phyloP scores from a whole-genome alignment of 2,797 vertebrate species.

The Antennarius maculatus region DNA sequence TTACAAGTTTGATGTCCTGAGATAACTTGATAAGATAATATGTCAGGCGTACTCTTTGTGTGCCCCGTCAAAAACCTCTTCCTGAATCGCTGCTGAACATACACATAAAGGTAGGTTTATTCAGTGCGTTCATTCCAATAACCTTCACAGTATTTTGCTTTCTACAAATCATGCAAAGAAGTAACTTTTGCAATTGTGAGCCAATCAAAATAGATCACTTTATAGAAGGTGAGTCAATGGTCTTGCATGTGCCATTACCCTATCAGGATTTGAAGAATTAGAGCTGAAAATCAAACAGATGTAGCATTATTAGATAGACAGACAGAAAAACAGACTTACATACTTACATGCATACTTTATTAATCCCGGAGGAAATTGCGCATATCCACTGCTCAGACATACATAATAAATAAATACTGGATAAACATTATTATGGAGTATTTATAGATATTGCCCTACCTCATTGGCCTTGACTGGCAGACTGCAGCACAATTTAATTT shows the following conservation, averaged over 20 bases:
- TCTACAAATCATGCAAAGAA: constrained; percentile 18
- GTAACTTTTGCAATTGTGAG: constrained; percentile 11
- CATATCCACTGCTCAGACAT: too few species aligned
- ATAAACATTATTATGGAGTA: neutral
- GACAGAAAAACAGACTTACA: too few species aligned
- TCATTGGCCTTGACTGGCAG: constrained; percentile 13
- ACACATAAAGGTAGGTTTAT: constrained; percentile 22
- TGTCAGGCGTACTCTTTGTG: too few species aligned
- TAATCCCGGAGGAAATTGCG: too few species aligned
- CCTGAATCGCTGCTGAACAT: constrained; percentile 1
- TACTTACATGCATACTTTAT: too few species aligned
- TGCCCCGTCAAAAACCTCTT: neutral
- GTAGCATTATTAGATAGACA: neutral
- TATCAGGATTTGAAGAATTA: constrained; percentile 49
- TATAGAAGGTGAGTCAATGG: constrained; percentile 44
- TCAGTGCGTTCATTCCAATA: constrained; percentile 1
- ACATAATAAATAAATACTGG: too few species aligned
- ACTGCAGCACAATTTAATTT: constrained; percentile 23
- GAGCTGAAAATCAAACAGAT: constrained; percentile 46
- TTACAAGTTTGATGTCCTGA: neutral
- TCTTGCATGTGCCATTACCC: constrained; percentile 37
- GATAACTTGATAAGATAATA: too few species aligned
- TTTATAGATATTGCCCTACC: constrained; percentile 39
- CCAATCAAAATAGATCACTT: constrained; percentile 38
- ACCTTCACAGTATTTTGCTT: constrained; percentile 13